Conservation (phyloP, 2,888 invertebrate genomes). For the Chaetogeoica ovagalla region DNA sequence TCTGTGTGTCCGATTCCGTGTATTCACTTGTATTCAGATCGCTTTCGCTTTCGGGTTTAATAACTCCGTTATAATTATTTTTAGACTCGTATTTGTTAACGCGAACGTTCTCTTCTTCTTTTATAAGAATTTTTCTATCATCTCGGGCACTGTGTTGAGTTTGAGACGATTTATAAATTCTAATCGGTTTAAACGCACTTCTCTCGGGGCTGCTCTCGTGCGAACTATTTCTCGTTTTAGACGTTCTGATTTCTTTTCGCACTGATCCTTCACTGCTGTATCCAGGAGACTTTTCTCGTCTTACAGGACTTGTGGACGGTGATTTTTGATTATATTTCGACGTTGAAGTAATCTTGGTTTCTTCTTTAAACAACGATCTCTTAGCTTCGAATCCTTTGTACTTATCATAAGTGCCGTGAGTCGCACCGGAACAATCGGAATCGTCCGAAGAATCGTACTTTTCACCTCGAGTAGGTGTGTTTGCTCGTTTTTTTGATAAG, state of each 20-base stretch:
- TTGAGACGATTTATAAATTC: slow-evolving; percentile 41
- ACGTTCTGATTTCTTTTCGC: slow-evolving; percentile 56
- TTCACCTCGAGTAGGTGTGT: slow-evolving; percentile 56
- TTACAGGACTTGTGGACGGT: slow-evolving; percentile 55
- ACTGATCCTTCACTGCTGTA: slow-evolving; percentile 58
- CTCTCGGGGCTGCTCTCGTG: slow-evolving; percentile 57
- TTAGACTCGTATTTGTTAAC: slow-evolving; percentile 1
- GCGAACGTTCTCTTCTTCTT: neutral
- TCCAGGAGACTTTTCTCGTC: slow-evolving; percentile 57
- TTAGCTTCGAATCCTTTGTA: slow-evolving; percentile 34
- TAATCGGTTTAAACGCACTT: slow-evolving; percentile 57
- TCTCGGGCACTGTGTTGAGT: neutral
- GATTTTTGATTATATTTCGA: slow-evolving; percentile 19
- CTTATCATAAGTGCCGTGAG: slow-evolving; percentile 57
- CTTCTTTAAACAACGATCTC: slow-evolving; percentile 30
- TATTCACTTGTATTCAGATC: neutral
- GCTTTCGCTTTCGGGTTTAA: neutral
- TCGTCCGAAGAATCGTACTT: slow-evolving; percentile 49
- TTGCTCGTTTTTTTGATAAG: slow-evolving; percentile 57
- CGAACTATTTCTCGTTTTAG: slow-evolving; percentile 37
- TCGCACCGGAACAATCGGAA: slow-evolving; percentile 56
- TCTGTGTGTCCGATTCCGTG: neutral
- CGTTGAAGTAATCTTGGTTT: slow-evolving; percentile 19
- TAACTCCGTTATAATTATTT: slow-evolving; percentile 15
- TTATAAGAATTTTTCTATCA: neutral